Percentiles rank a stretch among this genome's conserved stretches.
These are phyloP conservation scores for Siniperca knerii DNA, from an alignment of 2,113 vertebrate species.

Conservation along the genomic window DNA sequence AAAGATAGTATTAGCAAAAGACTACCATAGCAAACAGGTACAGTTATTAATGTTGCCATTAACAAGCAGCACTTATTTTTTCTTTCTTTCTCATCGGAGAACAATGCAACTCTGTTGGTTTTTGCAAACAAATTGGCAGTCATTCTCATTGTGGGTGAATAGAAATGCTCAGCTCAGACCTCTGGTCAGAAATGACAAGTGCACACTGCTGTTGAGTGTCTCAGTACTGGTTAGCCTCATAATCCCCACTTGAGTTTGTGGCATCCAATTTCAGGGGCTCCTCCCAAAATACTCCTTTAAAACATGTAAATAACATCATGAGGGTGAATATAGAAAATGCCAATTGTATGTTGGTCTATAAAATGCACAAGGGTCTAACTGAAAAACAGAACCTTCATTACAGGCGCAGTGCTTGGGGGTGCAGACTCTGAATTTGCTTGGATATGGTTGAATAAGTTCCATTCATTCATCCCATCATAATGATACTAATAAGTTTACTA, in stretches of 20 bases:
- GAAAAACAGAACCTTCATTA: conserved; percentile 12
- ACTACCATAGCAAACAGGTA: conserved; percentile 10
- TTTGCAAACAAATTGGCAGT: neutral
- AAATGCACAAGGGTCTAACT: conserved; percentile 11
- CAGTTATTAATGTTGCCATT: conserved; percentile 38
- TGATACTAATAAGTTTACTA: neutral
- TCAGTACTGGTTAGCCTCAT: conserved; percentile 36
- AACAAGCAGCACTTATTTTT: conserved; percentile 14
- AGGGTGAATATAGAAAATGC: conserved; percentile 26
- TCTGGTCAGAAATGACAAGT: conserved; percentile 44
- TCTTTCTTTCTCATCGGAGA: conserved; percentile 3
- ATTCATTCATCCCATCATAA: neutral
- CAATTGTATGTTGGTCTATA: conserved; percentile 25
- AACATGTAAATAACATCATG: conserved; percentile 52
- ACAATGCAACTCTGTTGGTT: neutral
- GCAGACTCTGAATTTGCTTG: neutral
- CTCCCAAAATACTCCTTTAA: conserved; percentile 61
- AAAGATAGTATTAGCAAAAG: neutral
- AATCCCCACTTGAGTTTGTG: conserved; percentile 58
- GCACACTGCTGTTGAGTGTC: conserved; percentile 18
- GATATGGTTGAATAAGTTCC: neutral
- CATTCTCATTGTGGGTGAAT: conserved; percentile 22
- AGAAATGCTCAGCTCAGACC: conserved; percentile 25
- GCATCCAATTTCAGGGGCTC: conserved; percentile 64
- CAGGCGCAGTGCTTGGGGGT: neutral